Conservation (phyloP, 2,888 invertebrate genomes). For the Lasioglossum calceatum region DNA sequence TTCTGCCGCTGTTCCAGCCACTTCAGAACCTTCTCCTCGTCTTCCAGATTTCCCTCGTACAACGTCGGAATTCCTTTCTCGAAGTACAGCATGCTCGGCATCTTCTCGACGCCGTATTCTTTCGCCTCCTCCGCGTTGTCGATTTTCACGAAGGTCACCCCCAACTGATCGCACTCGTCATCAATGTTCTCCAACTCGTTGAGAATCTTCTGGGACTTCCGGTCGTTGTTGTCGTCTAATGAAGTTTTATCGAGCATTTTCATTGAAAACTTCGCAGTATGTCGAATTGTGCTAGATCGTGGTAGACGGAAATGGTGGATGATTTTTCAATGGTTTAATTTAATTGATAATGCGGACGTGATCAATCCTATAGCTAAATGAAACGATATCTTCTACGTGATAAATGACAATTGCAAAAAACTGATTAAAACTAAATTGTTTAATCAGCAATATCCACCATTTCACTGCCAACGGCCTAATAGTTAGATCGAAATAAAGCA, state of each 20-base stretch:
- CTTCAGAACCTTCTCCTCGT: conserved; percentile 94
- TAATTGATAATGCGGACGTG: background rate
- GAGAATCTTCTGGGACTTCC: conserved; percentile 93
- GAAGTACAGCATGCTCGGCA: conserved; percentile 93
- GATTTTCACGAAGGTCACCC: conserved; percentile 96
- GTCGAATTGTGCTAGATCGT: background rate
- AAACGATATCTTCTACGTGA: background rate
- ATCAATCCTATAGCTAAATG: background rate
- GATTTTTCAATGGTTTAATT: background rate
- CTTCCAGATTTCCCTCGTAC: conserved; percentile 93
- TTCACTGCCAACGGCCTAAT: background rate
- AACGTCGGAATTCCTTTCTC: conserved; percentile 95
- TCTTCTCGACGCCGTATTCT: conserved; percentile 95
- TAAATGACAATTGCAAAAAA: background rate
- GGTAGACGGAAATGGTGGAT: background rate
- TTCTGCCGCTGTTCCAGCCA: conserved; percentile 95
- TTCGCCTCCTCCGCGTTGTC: conserved; percentile 95
- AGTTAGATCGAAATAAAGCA: background rate
- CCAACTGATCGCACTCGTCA: conserved; percentile 95
- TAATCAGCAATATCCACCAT: background rate
- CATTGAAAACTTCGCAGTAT: background rate
- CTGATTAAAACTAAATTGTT: background rate
- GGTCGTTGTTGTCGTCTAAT: conserved; percentile 94
- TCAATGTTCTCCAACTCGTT: conserved; percentile 97
- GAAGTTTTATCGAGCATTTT: background rate